These are phyloP conservation scores for Labeo calbasu DNA, from an alignment of 2,797 vertebrate species.

Conservation along the genomic window DNA sequence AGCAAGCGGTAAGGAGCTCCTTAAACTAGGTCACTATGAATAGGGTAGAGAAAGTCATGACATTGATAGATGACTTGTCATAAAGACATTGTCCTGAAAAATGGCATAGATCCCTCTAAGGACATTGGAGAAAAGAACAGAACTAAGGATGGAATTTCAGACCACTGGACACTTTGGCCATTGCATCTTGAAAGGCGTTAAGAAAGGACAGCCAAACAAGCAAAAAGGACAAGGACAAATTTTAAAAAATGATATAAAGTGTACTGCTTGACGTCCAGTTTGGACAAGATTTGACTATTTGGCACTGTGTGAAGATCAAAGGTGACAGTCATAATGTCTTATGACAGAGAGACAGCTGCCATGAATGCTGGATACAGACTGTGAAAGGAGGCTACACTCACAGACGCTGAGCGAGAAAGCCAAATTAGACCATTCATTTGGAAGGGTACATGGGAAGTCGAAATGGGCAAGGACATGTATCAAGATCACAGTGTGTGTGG, in stretches of 20 bases:
- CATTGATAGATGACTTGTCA: slow-evolving; percentile 31
- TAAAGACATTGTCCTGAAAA: slow-evolving; percentile 1
- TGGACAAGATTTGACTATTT: slow-evolving; percentile 32
- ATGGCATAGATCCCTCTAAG: slow-evolving; percentile 7
- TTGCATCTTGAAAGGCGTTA: slow-evolving; percentile 14
- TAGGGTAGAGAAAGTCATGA: slow-evolving; percentile 18
- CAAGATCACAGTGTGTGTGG: slow-evolving; percentile 54
- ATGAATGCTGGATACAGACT: slow-evolving; percentile 39
- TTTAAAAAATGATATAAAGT: slow-evolving; percentile 17
- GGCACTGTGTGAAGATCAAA: slow-evolving; percentile 25
- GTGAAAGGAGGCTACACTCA: slow-evolving; percentile 7
- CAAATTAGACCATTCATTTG: slow-evolving; percentile 23
- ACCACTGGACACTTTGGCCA: neutral
- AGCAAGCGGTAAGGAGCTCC: slow-evolving; percentile 33
- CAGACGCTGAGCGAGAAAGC: slow-evolving; percentile 8
- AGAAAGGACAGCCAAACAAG: slow-evolving; percentile 2
- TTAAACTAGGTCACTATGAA: slow-evolving; percentile 39
- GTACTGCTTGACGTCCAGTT: neutral
- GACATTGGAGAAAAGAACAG: neutral
- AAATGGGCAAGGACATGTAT: slow-evolving; percentile 8
- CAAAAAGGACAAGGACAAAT: slow-evolving; percentile 2
- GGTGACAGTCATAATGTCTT: slow-evolving; percentile 24
- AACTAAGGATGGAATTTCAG: neutral
- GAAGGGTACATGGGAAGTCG: neutral
- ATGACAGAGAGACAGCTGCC: slow-evolving; percentile 25